Base-by-base conservation (phyloP, 2,797 vertebrate species). In the Gymnodraco acuticeps region DNA sequence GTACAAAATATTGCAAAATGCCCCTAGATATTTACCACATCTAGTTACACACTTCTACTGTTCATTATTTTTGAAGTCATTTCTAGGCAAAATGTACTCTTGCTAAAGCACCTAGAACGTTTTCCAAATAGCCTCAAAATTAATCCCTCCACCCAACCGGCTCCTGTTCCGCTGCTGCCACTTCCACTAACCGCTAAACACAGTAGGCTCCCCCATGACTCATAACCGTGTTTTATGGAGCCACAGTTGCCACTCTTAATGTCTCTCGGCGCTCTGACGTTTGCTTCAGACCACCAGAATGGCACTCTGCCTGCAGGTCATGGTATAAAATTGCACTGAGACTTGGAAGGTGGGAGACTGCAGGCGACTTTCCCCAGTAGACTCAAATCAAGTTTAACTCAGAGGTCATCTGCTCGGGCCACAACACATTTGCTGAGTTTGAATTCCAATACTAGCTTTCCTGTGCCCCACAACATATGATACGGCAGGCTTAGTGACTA, bases 171-270 rank as follows among this genome's bases (percentile, higher is more conserved):
- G 20, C 85, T 20, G 69, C 85, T 85, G 88, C 89, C 87, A 92
- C 86, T 89, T 90, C 80, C 80, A 85, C 81, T 87, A 80, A 93
- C 86, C 88, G 78, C 89, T 87, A 89, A 90, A 90, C 80, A 82
- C 88, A 86, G 86, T 73, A 71, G 91, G 83, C 81, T 89, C 81
- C 87, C 88, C 77, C 70, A 63, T 88, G 92, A 92, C 63, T 92
- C 88, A 86, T 73, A 82, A 82, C 61, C 5, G 46, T 85, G 73
- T 91, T 92, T 94, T 93, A 93, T 90, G 78, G 84, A 89, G 85
- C 90, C 86, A 85, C 82, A 87, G 82, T 87, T 85, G 80, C 86
- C 84, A 74, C 78, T 88, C 82, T 89, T 88, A 86, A 93, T 79
- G 87, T 87, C 81, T 68, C 56, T 62, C 65, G 67, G 75, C 64